These are phyloP conservation scores for Chloropsis hardwickii DNA, from an alignment of 2,113 vertebrate genomes.

Conservation along the genomic window DNA sequence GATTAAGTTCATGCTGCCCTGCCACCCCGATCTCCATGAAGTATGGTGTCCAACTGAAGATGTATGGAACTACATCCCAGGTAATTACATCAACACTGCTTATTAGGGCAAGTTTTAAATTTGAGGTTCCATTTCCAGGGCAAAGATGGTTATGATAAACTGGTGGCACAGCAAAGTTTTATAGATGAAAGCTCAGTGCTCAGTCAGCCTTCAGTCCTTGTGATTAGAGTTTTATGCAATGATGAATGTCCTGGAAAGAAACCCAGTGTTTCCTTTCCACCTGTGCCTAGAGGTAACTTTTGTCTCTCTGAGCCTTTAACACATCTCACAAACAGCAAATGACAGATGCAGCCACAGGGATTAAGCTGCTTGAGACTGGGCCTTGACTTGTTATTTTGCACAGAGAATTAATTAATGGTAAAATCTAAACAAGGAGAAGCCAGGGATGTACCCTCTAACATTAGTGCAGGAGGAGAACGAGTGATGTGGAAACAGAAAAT, in stretches of 20 bases:
- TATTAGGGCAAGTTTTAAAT: not conserved
- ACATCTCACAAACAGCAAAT: not conserved
- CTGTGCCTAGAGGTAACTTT: not conserved
- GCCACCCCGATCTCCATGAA: not conserved
- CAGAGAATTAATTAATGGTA: not conserved
- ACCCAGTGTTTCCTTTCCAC: not conserved
- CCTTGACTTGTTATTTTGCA: not conserved
- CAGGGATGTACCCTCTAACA: not conserved
- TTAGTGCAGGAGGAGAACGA: rapidly evolving
- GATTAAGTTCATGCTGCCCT: not conserved
- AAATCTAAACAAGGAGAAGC: not conserved
- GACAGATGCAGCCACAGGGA: not conserved
- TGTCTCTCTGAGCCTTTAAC: not conserved
- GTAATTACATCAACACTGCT: not conserved
- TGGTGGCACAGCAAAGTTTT: not conserved
- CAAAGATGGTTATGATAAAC: not conserved
- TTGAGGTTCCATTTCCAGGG: not conserved
- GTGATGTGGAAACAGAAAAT: not conserved
- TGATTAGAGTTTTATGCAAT: not conserved
- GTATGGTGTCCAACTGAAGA: not conserved
- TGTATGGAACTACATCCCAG: not conserved
- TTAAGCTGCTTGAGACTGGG: not conserved
- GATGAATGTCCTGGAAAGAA: not conserved
- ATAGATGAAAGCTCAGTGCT: not conserved
- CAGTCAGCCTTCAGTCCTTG: not conserved